Evolutionary conservation across 2,113 vertebrate species (phyloP).

Genomic region (Sarotherodon lohbergeri): DNA sequence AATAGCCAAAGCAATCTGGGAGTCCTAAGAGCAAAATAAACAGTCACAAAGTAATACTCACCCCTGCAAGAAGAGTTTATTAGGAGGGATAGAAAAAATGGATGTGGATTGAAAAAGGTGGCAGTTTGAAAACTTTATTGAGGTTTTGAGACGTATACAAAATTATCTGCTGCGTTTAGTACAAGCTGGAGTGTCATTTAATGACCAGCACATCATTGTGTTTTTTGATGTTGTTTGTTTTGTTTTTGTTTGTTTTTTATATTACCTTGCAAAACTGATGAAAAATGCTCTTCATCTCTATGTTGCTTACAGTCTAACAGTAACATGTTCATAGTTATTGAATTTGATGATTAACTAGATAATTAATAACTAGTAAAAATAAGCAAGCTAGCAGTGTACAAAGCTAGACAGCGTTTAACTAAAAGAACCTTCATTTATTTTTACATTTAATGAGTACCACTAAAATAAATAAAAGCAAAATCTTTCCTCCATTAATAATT

Average conservation of each 20-base stretch:
- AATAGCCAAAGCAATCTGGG: constrained; percentile 37
- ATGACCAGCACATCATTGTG: background rate
- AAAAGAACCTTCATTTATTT: background rate
- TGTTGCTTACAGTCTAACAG: background rate
- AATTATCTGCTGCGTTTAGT: background rate
- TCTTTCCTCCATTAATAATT: background rate
- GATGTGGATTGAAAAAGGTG: background rate
- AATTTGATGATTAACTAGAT: background rate
- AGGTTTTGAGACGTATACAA: background rate
- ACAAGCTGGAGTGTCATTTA: background rate
- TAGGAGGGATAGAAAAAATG: background rate
- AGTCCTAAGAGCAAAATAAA: constrained; percentile 24
- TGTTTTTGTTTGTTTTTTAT: background rate
- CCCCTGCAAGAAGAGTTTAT: background rate
- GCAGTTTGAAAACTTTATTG: background rate
- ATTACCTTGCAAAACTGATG: background rate
- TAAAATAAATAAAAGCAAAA: background rate
- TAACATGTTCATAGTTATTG: background rate
- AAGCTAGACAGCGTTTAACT: background rate
- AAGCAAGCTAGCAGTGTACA: background rate
- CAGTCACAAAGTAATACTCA: constrained; percentile 1
- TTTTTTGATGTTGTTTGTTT: background rate
- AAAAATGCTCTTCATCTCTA: background rate
- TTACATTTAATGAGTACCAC: background rate
- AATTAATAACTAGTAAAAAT: background rate